phyloP scores from a whole-genome alignment of 2,113 vertebrate species.

The Protobothrops flavoviridis region DNA sequence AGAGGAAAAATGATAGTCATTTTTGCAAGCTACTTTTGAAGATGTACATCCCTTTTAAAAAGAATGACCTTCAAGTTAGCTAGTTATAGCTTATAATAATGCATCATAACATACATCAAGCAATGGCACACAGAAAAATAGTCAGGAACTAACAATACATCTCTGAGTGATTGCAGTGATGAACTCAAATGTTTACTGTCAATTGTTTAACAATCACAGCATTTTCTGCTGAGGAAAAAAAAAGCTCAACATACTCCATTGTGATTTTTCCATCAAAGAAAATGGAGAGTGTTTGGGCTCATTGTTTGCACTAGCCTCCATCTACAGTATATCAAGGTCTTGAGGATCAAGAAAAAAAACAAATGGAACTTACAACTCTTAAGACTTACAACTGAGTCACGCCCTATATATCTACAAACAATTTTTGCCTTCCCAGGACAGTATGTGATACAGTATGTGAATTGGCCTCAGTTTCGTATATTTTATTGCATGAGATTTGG shows the following conservation, averaged over 20 bases:
- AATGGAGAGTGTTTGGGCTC: not conserved
- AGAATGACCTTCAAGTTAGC: not conserved
- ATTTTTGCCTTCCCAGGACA: not conserved
- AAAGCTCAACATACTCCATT: not conserved
- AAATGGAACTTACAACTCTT: not conserved
- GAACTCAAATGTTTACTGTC: not conserved
- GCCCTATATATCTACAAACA: not conserved
- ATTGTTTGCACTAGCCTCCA: not conserved
- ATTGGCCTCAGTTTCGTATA: not conserved
- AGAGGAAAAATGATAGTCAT: not conserved
- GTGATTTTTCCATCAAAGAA: not conserved
- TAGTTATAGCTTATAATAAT: not conserved
- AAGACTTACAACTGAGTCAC: not conserved
- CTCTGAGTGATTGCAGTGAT: not conserved
- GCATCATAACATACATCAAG: not conserved
- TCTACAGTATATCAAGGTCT: not conserved
- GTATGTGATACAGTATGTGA: not conserved
- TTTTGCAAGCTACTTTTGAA: not conserved
- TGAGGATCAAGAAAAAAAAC: not conserved
- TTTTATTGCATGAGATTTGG: not conserved
- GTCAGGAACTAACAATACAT: not conserved
- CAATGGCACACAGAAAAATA: not conserved
- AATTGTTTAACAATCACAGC: not conserved
- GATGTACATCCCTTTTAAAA: not conserved
- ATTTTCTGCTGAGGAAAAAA: not conserved